These are phyloP conservation scores for Agraylea sexmaculata DNA, from an alignment of 1,140 invertebrate species.

Conservation along the genomic window DNA sequence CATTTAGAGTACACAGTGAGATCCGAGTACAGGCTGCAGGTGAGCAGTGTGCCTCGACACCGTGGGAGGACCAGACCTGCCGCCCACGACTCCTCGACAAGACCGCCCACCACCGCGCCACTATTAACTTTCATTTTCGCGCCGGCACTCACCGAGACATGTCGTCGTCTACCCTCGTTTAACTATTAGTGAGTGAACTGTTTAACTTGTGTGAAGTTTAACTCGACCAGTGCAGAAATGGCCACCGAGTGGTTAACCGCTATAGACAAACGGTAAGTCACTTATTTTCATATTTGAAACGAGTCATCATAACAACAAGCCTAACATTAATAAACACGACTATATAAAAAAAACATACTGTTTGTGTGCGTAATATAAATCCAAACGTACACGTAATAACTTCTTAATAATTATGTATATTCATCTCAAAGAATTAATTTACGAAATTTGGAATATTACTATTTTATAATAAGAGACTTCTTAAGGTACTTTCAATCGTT, in stretches of 20 bases:
- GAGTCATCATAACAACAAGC: not conserved
- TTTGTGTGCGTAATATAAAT: conserved; percentile 1
- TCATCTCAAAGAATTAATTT: conserved; percentile 21
- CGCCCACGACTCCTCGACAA: not conserved
- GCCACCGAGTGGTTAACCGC: conserved; percentile 37
- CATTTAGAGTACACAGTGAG: not conserved
- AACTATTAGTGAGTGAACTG: conserved; percentile 3
- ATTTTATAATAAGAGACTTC: too few relatives aligned
- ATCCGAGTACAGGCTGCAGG: conserved; percentile 8
- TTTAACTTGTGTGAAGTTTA: not conserved
- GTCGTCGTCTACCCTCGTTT: not conserved
- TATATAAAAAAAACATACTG: conserved; percentile 6
- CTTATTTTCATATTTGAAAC: not conserved
- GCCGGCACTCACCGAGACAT: not conserved
- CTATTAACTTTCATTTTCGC: not conserved
- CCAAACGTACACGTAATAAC: not conserved
- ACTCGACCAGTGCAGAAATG: conserved; percentile 19
- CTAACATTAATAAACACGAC: conserved; percentile 4
- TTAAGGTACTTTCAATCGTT: too few relatives aligned
- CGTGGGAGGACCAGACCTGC: conserved; percentile 15
- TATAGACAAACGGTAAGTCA: conserved; percentile 33
- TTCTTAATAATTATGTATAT: conserved; percentile 12
- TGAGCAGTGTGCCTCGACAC: conserved; percentile 10
- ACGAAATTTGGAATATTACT: not conserved
- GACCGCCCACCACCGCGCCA: not conserved